phyloP scores from a whole-genome alignment of 2,888 invertebrate genomes.

The Onthophagus sagittarius region DNA sequence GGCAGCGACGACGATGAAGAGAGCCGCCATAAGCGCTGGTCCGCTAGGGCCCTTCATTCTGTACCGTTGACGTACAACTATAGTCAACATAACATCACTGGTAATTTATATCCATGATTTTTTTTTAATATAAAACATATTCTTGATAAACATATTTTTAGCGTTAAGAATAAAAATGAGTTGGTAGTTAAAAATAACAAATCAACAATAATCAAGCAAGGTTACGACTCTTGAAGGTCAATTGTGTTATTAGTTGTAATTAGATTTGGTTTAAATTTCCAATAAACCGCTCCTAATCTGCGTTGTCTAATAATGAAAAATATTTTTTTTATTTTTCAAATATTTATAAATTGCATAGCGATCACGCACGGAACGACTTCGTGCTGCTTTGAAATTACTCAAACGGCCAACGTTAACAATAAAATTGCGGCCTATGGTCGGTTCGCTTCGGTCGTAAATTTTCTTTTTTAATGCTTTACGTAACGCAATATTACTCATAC shows the following conservation, averaged over 20 bases:
- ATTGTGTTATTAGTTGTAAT: background rate
- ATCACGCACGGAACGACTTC: background rate
- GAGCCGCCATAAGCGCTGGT: slow-evolving; percentile 66
- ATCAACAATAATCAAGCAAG: too few relatives aligned
- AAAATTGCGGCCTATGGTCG: background rate
- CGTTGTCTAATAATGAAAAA: background rate
- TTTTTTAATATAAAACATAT: too few relatives aligned
- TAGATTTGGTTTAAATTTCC: background rate
- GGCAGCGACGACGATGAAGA: slow-evolving; percentile 74
- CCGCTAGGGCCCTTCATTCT: slow-evolving; percentile 59
- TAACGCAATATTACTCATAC: background rate
- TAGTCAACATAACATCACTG: slow-evolving; percentile 70
- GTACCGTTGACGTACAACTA: slow-evolving; percentile 76
- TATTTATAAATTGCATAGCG: background rate
- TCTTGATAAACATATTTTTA: too few relatives aligned
- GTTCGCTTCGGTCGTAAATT: background rate
- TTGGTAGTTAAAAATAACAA: too few relatives aligned
- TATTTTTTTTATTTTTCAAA: background rate
- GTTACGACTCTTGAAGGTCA: too few relatives aligned
- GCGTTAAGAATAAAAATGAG: too few relatives aligned
- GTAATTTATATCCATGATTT: slow-evolving; percentile 44
- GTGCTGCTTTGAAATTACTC: background rate
- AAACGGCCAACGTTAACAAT: background rate
- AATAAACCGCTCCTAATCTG: too few relatives aligned
- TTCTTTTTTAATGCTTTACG: background rate